These are phyloP conservation scores for Aphrocallistes beatrix DNA, from an alignment of 37 sponge, comb jelly and placozoan genomes.

Conservation along the genomic window DNA sequence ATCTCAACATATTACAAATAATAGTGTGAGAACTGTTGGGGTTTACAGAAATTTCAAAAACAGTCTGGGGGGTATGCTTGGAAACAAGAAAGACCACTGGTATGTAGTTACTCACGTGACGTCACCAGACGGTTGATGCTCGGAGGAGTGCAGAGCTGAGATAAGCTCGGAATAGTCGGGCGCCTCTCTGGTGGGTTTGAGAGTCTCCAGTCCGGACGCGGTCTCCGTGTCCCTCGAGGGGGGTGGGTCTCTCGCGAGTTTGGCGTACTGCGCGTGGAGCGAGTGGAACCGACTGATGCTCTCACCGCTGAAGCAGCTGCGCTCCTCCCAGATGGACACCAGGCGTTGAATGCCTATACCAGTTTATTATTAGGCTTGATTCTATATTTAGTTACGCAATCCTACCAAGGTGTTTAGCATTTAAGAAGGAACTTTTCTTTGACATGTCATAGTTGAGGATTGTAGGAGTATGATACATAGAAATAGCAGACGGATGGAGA, in stretches of 20 bases:
- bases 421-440: no score
- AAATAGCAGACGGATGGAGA: no score
- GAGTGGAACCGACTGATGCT: background rate
- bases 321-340: background rate
- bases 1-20: no score
- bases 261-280: background rate
- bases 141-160: slow-evolving; percentile 2
- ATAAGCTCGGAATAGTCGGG: background rate
- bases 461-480: no score
- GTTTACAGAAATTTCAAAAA: no score
- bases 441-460: no score
- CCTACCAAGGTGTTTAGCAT: no score
- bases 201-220: background rate
- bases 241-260: background rate
- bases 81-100: no score
- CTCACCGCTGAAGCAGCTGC: background rate
- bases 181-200: background rate
- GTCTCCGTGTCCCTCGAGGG: background rate
- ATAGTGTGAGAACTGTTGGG: no score
- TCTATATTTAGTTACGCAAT: no score
- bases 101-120: background rate
- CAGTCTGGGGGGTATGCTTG: no score
- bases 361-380: no score
- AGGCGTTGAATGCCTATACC: background rate
- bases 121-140: slow-evolving; percentile 2